Evolutionary conservation across 35 echinoderm and acorn worm genomes (phyloP).

Genomic region (Diadema setosum): DNA sequence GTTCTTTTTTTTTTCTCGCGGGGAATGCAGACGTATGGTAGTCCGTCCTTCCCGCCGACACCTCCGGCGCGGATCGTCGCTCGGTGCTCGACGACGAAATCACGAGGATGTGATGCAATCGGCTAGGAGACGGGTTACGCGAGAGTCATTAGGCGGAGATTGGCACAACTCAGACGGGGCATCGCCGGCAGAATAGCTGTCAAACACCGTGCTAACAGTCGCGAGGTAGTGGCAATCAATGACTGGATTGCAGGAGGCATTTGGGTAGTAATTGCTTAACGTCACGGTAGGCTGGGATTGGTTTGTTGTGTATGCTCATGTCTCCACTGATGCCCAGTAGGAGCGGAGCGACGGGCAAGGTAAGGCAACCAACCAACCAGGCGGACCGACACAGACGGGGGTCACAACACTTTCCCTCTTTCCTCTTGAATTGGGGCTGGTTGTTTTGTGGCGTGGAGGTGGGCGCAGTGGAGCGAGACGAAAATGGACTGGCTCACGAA

Average conservation of each 20-base stretch:
- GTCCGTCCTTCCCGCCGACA: no score
- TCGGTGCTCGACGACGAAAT: no score
- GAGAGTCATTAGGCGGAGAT: no score
- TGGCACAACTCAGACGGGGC: no score
- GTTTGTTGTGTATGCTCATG: neutral
- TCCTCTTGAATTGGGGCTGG: neutral
- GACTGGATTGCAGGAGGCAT: neutral
- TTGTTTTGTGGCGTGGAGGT: neutral
- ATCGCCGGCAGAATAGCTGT: no score
- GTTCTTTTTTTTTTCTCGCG: no score
- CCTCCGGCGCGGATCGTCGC: no score
- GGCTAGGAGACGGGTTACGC: no score
- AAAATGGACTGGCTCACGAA: neutral
- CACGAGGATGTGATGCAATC: no score
- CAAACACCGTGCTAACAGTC: neutral
- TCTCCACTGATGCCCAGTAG: neutral
- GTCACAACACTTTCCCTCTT: neutral
- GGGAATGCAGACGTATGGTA: no score
- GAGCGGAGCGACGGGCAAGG: no score
- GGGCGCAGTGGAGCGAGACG: neutral
- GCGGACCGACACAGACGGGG: neutral
- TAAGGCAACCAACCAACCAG: neutral
- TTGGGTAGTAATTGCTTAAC: neutral
- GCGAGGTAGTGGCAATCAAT: neutral
- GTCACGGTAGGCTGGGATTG: conserved; percentile 2